A percentile compares a stretch with the other conserved stretches of the same genome.
These are phyloP conservation scores for Pharmacophagus antenor DNA, from an alignment of 2,888 invertebrate genomes.

Conservation along the genomic window DNA sequence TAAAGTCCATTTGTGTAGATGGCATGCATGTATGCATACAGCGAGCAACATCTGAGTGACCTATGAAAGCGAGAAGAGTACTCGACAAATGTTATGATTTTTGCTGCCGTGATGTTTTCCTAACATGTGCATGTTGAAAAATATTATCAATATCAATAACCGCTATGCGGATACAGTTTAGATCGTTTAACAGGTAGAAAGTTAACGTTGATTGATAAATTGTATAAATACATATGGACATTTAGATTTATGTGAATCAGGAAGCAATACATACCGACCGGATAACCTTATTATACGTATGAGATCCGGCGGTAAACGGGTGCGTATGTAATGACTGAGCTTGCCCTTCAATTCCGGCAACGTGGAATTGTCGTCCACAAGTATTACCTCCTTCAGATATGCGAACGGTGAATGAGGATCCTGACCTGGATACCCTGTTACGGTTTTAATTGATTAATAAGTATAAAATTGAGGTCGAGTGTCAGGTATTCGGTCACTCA, in stretches of 20 bases:
- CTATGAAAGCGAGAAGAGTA: background rate
- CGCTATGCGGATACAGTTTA: background rate
- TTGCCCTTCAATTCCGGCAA: conserved; percentile 86
- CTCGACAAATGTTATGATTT: background rate
- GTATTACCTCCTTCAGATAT: conserved; percentile 93
- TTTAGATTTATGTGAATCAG: conserved; percentile 55
- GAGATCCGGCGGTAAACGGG: conserved; percentile 83
- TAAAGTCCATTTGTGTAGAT: background rate
- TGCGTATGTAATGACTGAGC: conserved; percentile 89
- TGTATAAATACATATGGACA: too few species aligned
- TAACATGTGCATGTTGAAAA: too few species aligned
- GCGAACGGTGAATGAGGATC: conserved; percentile 64
- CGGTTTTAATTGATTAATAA: too few species aligned
- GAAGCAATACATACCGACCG: conserved; percentile 71
- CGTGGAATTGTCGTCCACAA: conserved; percentile 97
- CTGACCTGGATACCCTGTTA: conserved; percentile 62
- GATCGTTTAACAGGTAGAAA: background rate
- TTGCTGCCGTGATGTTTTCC: too few species aligned
- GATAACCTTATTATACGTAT: conserved; percentile 85
- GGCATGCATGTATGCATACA: too few species aligned
- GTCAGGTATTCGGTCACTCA: too few species aligned
- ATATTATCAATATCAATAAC: too few species aligned
- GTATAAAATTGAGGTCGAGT: too few species aligned
- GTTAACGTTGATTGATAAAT: too few species aligned
- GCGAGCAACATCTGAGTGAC: background rate